Conservation (phyloP, 2,888 invertebrate species). For the Sphinx pinastri region DNA sequence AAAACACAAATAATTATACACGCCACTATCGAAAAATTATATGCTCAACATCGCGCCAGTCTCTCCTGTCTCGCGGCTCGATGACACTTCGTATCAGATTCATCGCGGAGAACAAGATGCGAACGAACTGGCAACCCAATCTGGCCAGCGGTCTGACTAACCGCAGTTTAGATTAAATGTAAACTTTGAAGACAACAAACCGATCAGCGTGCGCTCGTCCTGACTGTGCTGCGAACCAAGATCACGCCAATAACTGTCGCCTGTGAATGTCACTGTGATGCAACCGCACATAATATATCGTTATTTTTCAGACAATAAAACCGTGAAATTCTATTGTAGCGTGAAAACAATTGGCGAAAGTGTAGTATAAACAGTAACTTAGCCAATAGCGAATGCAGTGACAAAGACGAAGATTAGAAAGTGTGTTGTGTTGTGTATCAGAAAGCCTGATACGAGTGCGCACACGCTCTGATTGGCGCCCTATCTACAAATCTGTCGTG, state of each 20-base stretch:
- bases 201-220: slow-evolving; percentile 32
- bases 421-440: slow-evolving; percentile 79
- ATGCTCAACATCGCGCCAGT: slow-evolving; percentile 44
- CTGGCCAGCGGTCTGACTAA: slow-evolving; percentile 59
- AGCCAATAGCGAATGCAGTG: slow-evolving; percentile 77
- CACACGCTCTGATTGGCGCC: slow-evolving; percentile 81
- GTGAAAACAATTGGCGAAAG: slow-evolving; percentile 84
- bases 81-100: slow-evolving; percentile 59
- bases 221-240: background rate
- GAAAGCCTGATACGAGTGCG: slow-evolving; percentile 72
- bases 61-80: slow-evolving; percentile 74
- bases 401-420: slow-evolving; percentile 83
- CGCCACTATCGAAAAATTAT: slow-evolving; percentile 50
- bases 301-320: slow-evolving; percentile 61
- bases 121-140: slow-evolving; percentile 68
- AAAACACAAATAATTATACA: slow-evolving; percentile 72
- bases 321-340: slow-evolving; percentile 75
- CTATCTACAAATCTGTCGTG: slow-evolving; percentile 80
- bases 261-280: slow-evolving; percentile 52
- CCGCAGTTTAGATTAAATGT: slow-evolving; percentile 62
- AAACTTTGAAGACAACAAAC: slow-evolving; percentile 38
- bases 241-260: slow-evolving; percentile 34
- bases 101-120: slow-evolving; percentile 60
- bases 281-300: slow-evolving; percentile 61
- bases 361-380: slow-evolving; percentile 71